Base-by-base conservation (phyloP, 2,113 vertebrate species). In the Tupaia chinensis region DNA sequence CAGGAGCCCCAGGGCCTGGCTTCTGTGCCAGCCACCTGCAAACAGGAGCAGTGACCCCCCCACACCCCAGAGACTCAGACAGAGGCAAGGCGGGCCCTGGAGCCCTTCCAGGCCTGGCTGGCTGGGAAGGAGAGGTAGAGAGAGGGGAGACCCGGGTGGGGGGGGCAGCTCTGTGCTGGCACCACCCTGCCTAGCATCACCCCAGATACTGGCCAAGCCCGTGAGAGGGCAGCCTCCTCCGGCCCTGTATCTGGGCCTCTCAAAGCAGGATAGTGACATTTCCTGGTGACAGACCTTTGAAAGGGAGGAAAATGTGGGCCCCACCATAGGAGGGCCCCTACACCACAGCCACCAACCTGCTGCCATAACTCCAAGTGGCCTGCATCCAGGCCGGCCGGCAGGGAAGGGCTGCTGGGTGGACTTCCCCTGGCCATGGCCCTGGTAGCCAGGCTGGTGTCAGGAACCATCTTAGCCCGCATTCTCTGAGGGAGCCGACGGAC, bases 361-460 rank as follows among this genome's bases (percentile, higher is more conserved):
- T 69, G 97, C 95, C 96, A 81, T 25, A 95, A 81, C 85, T 44
- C 44, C 44, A 44, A 44, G 44, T 44, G 44, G 44, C 44, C 44
- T 44, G 44, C 44, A 44, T 44, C 44, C 44, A 44, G 44, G 44
- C 44, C 44, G 5, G 44, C 44, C 44, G 44, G 44, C 44, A 44
- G 44, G 44, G 44, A 44, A 0, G 85, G 66, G 72, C 5, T 92
- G 87, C 78, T 90, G 95, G 94, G 76, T 74, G 91, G 88, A 25
- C 63, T 91, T 70, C 89, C 92, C 93, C 84, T 94, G 84, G 93
- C 93, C 89, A 72, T 53, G 89, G 89, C 96, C 97, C 94, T 70
- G 65, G 94, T 91, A 95, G 94, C 96, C 96, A 87, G 95, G 96
- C 97, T 73, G 79, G 8, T 15, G 91, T 68, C 44, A 44, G 44